A percentile compares a stretch with the other conserved stretches of the same genome.
Evolutionary conservation across 2,888 invertebrate species (phyloP).

Genomic region (Muschampia plurimacula): DNA sequence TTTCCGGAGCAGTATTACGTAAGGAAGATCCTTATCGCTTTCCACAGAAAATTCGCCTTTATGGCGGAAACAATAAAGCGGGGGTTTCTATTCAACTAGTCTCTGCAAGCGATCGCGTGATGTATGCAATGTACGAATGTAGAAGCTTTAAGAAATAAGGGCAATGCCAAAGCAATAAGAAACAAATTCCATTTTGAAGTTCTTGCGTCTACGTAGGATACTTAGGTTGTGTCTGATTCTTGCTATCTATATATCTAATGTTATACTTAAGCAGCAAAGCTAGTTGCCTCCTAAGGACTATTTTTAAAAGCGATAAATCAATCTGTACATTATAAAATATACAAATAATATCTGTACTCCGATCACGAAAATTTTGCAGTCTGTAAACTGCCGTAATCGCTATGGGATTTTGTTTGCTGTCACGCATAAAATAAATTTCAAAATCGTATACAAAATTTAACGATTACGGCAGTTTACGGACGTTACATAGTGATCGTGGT

Average conservation of each 20-base stretch:
- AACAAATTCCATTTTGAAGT: constrained; percentile 35
- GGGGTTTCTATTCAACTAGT: not conserved
- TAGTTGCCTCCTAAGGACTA: no score
- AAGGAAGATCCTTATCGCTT: constrained; percentile 19
- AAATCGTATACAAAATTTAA: no score
- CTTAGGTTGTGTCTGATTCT: not conserved
- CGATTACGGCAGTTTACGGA: no score
- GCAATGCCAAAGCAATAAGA: constrained; percentile 17
- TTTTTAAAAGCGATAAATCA: no score
- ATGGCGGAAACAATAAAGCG: not conserved
- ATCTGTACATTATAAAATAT: no score
- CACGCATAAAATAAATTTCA: no score
- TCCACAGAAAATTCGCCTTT: constrained; percentile 8
- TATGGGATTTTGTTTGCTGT: no score
- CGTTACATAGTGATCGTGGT: no score
- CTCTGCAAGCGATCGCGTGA: constrained; percentile 29
- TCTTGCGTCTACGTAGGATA: constrained; percentile 4
- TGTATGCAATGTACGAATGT: constrained; percentile 4
- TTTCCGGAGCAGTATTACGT: constrained; percentile 20
- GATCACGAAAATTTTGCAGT: no score
- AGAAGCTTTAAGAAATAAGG: constrained; percentile 22
- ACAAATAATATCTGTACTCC: no score
- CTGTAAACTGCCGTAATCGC: no score
- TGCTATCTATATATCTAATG: not conserved
- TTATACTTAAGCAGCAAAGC: not conserved